These are phyloP conservation scores for Drosophila birchii DNA, from an alignment of 2,888 invertebrate species.

Conservation along the genomic window DNA sequence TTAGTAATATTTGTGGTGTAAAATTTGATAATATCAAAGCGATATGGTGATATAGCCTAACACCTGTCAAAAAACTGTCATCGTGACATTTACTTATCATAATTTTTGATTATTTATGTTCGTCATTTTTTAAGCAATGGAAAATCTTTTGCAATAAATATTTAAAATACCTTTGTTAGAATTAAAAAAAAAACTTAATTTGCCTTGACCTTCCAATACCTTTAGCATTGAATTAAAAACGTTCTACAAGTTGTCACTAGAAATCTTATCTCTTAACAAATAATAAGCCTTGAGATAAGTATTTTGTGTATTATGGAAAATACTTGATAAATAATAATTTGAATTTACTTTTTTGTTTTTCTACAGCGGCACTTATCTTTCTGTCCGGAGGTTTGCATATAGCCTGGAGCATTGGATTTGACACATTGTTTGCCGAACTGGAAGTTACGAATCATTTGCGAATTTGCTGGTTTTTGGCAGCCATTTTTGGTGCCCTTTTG, in stretches of 20 bases:
- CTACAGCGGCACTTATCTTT: constrained; percentile 66
- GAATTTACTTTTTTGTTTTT: not conserved
- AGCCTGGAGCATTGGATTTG: constrained; percentile 75
- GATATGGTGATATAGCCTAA: not conserved
- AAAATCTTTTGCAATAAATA: not conserved
- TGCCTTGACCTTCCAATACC: not conserved
- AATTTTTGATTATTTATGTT: not conserved
- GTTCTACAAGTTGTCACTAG: not conserved
- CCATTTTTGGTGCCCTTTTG: constrained; percentile 63
- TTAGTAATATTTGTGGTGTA: not conserved
- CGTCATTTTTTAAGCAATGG: not conserved
- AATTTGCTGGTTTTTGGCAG: constrained; percentile 73
- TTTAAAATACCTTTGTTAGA: no score
- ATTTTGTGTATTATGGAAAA: not conserved
- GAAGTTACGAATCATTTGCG: constrained; percentile 59
- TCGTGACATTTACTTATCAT: not conserved
- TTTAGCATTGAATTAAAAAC: constrained; percentile 3
- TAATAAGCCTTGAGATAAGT: not conserved
- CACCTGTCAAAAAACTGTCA: constrained; percentile 17
- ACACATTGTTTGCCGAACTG: constrained; percentile 30
- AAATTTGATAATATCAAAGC: constrained; percentile 3
- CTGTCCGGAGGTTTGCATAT: constrained; percentile 76
- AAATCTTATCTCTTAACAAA: constrained; percentile 5
- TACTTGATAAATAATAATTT: constrained; percentile 1
- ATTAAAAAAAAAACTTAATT: no score